Percentiles rank a stretch among this genome's conserved stretches.
Evolutionary conservation across 2,113 vertebrate genomes (phyloP).

Genomic region (Myxocyprinus asiaticus): DNA sequence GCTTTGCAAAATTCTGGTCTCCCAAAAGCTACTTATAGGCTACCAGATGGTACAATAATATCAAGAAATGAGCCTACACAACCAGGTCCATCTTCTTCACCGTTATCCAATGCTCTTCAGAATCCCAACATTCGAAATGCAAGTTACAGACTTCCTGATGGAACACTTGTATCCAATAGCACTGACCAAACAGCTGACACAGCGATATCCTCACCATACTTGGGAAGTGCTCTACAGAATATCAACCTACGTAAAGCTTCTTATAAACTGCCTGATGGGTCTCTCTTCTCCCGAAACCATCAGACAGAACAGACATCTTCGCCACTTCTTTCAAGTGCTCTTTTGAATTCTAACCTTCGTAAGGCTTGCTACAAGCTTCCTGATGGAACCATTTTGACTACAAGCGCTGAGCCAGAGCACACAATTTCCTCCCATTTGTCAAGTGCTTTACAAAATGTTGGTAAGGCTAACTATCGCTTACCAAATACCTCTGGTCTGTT

Average conservation of each 20-base stretch:
- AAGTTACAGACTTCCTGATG: constrained; percentile 61
- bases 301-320: constrained; percentile 42
- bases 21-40: constrained; percentile 53
- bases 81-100: constrained; percentile 37
- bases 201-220: constrained; percentile 58
- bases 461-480: constrained; percentile 68
- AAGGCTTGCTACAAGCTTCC: constrained; percentile 64
- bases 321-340: constrained; percentile 49
- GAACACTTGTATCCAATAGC: constrained; percentile 49
- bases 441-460: constrained; percentile 66
- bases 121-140: constrained; percentile 64
- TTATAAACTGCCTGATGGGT: constrained; percentile 67
- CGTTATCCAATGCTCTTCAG: constrained; percentile 63
- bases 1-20: constrained; percentile 58
- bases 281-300: constrained; percentile 47
- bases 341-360: constrained; percentile 65
- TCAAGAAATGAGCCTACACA: constrained; percentile 44
- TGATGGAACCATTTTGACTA: constrained; percentile 56
- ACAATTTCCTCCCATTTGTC: constrained; percentile 65
- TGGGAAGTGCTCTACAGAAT: constrained; percentile 67
- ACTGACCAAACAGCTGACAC: constrained; percentile 42
- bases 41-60: constrained; percentile 55
- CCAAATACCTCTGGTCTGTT: constrained; percentile 63
- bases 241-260: constrained; percentile 69
- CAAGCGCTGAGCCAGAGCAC: constrained; percentile 37